Conservation (phyloP, 2,113 vertebrate species). For the Salvelinus sp. region DNA sequence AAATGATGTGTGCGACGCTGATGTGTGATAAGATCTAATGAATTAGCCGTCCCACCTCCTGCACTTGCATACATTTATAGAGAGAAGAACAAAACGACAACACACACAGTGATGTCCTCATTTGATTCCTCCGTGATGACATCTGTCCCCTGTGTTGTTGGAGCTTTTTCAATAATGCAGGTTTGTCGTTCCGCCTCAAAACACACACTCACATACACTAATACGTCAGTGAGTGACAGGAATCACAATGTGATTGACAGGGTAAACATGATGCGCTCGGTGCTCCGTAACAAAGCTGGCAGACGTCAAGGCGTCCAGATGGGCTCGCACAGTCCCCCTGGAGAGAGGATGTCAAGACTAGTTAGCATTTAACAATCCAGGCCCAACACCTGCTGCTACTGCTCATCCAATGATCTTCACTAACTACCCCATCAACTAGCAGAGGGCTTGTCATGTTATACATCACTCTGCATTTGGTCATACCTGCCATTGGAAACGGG, state of each 20-base stretch:
- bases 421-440: neutral
- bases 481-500: neutral
- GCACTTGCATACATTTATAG: neutral
- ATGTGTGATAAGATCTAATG: neutral
- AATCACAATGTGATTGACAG: slow-evolving; percentile 2
- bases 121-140: neutral
- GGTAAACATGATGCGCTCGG: slow-evolving; percentile 2
- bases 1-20: neutral
- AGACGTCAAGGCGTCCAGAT: slow-evolving; percentile 4
- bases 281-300: neutral
- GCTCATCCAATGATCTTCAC: neutral
- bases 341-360: neutral
- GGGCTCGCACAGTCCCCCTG: neutral
- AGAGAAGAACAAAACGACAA: neutral
- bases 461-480: neutral
- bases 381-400: neutral
- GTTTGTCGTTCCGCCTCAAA: neutral
- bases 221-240: slow-evolving; percentile 1
- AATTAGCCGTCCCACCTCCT: neutral
- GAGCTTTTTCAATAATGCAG: neutral
- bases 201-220: neutral
- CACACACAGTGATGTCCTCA: neutral
- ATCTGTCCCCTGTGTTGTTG: neutral
- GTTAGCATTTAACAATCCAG: neutral
- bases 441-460: neutral